Conservation (phyloP, 2,113 vertebrate genomes). For the Athene noctua region DNA sequence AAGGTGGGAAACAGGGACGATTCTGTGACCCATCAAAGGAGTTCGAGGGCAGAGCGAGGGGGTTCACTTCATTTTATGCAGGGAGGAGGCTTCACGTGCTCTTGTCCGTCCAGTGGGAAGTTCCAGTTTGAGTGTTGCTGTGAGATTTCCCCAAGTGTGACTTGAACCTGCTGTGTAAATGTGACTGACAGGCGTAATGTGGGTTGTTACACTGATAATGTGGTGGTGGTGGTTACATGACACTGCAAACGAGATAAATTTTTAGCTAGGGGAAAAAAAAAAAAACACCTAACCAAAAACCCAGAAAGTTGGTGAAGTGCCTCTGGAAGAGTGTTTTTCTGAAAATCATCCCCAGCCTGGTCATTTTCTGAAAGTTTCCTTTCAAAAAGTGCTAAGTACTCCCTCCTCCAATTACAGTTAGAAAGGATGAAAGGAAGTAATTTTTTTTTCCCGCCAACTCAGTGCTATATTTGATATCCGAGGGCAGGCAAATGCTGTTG, state of each 20-base stretch:
- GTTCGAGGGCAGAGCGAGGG: neutral
- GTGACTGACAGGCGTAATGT: neutral
- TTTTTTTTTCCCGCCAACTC: neutral
- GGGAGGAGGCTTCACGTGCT: neutral
- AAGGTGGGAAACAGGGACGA: neutral
- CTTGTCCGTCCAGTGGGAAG: neutral
- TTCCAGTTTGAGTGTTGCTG: neutral
- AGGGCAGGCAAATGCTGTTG: neutral
- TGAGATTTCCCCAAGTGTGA: neutral
- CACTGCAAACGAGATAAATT: neutral
- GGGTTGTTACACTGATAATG: neutral
- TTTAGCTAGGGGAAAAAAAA: neutral
- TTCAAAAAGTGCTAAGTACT: neutral
- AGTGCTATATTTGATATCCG: neutral
- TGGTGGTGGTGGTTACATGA: neutral
- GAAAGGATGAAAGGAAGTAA: neutral
- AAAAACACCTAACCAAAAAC: neutral
- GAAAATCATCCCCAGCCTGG: neutral
- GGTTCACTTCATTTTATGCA: fast-evolving
- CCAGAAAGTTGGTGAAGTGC: neutral
- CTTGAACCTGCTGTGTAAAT: neutral
- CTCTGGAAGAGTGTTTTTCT: neutral
- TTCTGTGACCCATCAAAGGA: neutral
- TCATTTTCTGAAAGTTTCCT: neutral
- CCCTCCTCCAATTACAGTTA: neutral